Evolutionary conservation across 1,140 invertebrate genomes (phyloP).

Genomic region (Drosophila sproati): DNA sequence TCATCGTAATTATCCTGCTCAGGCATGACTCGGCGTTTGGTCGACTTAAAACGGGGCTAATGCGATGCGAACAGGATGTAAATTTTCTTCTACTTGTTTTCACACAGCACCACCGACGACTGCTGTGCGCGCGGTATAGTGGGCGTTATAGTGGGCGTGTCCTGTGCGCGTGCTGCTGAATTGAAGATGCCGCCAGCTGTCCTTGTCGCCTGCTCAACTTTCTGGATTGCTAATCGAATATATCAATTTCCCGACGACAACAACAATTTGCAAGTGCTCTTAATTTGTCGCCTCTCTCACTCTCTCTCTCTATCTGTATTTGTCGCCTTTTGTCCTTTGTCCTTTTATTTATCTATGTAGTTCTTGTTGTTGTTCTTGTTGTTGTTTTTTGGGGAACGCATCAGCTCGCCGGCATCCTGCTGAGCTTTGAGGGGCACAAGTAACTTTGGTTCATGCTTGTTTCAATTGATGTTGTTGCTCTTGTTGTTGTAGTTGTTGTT

Average conservation of each 20-base stretch:
- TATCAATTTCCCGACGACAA: conserved; percentile 62
- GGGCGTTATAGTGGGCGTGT: neutral
- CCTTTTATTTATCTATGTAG: conserved; percentile 1
- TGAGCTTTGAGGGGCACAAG: conserved; percentile 49
- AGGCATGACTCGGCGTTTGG: conserved; percentile 74
- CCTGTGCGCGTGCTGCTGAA: conserved; percentile 50
- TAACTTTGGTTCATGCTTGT: conserved; percentile 55
- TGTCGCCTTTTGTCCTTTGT: neutral
- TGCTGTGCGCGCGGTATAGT: neutral
- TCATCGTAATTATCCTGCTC: conserved; percentile 84
- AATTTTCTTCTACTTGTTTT: conserved; percentile 22
- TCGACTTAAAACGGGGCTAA: conserved; percentile 56
- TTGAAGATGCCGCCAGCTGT: conserved; percentile 48
- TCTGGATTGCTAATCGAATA: conserved; percentile 73
- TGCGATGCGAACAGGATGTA: conserved; percentile 43
- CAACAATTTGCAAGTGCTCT: conserved; percentile 66
- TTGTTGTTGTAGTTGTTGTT: neutral
- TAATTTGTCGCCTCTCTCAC: conserved; percentile 49
- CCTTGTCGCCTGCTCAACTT: conserved; percentile 24
- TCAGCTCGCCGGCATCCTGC: conserved; percentile 65
- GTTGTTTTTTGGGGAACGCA: conserved; percentile 32
- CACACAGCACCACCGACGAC: conserved; percentile 23
- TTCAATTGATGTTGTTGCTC: conserved; percentile 32
- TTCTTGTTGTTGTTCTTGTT: conserved; percentile 7
- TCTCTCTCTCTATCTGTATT: neutral